These are phyloP conservation scores for Phoeniculus purpureus DNA, from an alignment of 2,797 vertebrate species.

Conservation along the genomic window DNA sequence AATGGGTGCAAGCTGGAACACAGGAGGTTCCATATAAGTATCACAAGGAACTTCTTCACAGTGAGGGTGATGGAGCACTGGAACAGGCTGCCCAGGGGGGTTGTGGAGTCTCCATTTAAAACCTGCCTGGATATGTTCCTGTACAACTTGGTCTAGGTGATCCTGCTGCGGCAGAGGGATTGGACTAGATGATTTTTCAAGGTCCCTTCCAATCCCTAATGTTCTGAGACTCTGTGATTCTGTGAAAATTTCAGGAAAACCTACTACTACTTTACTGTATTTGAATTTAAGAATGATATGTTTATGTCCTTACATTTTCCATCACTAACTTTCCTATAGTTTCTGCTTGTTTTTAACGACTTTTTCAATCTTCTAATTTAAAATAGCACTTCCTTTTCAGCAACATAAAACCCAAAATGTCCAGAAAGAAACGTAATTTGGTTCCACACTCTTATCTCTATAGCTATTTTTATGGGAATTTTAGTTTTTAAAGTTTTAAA, in stretches of 20 bases:
- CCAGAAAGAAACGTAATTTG: neutral
- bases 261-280: accelerated
- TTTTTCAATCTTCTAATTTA: neutral
- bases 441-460: neutral
- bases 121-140: no score
- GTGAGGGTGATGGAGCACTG: no score
- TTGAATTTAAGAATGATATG: neutral
- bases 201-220: no score
- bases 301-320: neutral
- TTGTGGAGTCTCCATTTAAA: no score
- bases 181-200: no score
- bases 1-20: no score
- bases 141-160: no score
- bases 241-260: neutral
- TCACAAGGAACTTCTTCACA: no score
- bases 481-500: neutral
- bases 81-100: no score
- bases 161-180: no score
- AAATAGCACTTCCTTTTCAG: neutral
- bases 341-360: neutral
- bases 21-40: no score
- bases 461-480: neutral
- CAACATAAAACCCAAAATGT: neutral
- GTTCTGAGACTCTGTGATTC: no score
- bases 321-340: neutral